Conservation (phyloP, 1,140 invertebrate species). For the Aphelenchoides avenae region DNA sequence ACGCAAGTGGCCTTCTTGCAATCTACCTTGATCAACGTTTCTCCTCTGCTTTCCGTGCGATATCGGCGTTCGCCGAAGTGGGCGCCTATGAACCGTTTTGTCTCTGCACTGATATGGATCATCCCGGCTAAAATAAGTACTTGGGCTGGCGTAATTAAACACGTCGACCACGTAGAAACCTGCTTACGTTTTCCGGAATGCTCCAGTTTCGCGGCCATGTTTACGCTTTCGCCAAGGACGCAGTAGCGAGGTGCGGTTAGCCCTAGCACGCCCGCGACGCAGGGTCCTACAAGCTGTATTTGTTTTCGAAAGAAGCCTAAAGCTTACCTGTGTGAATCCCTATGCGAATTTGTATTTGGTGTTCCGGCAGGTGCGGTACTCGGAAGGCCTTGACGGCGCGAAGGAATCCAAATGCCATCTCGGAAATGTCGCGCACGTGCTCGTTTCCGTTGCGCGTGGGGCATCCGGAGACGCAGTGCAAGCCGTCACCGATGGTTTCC, state of each 20-base stretch:
- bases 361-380: too few species aligned
- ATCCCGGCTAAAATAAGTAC: slow-evolving; percentile 2
- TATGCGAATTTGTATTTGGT: slow-evolving; percentile 73
- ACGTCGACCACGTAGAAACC: not conserved
- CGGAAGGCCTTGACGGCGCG: slow-evolving; percentile 14
- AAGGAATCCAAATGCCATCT: slow-evolving; percentile 9
- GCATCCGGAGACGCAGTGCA: too few species aligned
- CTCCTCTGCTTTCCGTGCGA: too few species aligned
- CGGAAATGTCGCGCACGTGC: slow-evolving; percentile 5
- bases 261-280: slow-evolving; percentile 55
- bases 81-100: not conserved
- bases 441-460: slow-evolving; percentile 3
- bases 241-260: slow-evolving; percentile 55
- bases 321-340: slow-evolving; percentile 62
- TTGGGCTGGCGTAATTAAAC: not conserved
- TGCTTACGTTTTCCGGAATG: slow-evolving; percentile 43
- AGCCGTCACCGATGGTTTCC: too few species aligned
- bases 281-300: slow-evolving; percentile 47
- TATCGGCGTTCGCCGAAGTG: not conserved
- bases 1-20: too few species aligned
- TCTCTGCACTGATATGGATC: not conserved
- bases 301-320: slow-evolving; percentile 33
- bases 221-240: slow-evolving; percentile 81
- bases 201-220: slow-evolving; percentile 83
- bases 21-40: too few species aligned